A percentile compares a stretch with the other conserved stretches of the same genome.
Evolutionary conservation across 2,797 vertebrate species (phyloP).

Genomic region (Microchirus variegatus): DNA sequence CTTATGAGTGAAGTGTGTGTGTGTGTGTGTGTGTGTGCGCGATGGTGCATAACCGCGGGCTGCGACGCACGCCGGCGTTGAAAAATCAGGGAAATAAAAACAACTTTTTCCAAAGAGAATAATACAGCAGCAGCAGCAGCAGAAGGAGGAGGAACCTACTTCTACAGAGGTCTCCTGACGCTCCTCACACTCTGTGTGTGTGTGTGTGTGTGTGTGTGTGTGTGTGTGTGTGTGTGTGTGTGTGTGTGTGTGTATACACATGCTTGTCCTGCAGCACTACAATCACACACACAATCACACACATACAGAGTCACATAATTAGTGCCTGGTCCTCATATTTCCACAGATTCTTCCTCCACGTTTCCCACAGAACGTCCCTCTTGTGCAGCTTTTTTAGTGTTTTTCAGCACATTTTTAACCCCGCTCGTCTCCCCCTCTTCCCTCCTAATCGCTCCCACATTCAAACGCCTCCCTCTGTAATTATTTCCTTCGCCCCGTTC

Average conservation of each 20-base stretch:
- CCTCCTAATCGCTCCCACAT: conserved; percentile 61
- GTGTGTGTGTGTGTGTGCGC: conserved; percentile 10
- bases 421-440: neutral
- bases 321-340: conserved; percentile 60
- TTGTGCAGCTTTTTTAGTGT: conserved; percentile 49
- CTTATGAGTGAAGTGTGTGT: conserved; percentile 49
- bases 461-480: conserved; percentile 69
- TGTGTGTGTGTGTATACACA: conserved; percentile 60
- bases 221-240: conserved; percentile 6
- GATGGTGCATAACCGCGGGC: conserved; percentile 51
- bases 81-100: conserved; percentile 77
- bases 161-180: conserved; percentile 66
- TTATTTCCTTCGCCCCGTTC: conserved; percentile 59
- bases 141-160: conserved; percentile 72
- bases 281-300: conserved; percentile 32
- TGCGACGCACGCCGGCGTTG: conserved; percentile 45
- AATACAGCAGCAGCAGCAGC: too few relatives aligned
- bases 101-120: conserved; percentile 79
- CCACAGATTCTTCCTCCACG: conserved; percentile 54
- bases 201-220: conserved; percentile 28
- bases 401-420: conserved; percentile 46
- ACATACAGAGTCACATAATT: conserved; percentile 56
- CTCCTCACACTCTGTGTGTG: conserved; percentile 26
- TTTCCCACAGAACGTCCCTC: conserved; percentile 61
- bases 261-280: conserved; percentile 61